Evolutionary conservation across 1,140 invertebrate species (phyloP), one percentile per base, ranked within the genome.

Genomic region (Drosophila arawakana): DNA sequence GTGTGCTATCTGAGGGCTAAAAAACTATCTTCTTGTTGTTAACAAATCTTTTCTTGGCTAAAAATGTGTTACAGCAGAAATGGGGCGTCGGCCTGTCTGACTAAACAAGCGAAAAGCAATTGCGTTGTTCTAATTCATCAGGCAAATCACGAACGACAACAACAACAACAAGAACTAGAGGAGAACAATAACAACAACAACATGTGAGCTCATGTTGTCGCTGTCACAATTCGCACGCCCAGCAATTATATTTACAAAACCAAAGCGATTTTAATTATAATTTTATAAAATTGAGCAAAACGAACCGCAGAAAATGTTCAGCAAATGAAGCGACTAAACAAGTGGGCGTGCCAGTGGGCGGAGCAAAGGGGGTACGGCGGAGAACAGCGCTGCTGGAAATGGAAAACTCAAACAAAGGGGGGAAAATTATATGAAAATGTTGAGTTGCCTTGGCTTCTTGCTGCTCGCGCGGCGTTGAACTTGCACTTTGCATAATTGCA

Each of bases 401-500:
- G n/a, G 30, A 43, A 34, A 55, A 11, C 25, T 67, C 7, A 47
- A 52, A 67, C 18, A 59, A 37, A 67, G 34, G 0, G 50, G 50
- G 13, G 30, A 52, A 50, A 67, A 54, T 41, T 25, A 7, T 57
- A 21, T 57, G 54, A 57, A 57, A 57, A 41, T 41, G 11, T 57
- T 11, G 18, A 11, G n/a, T 41, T 57, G 54, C 34, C 54, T 39
- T 41, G 37, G 50, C 50, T 35, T 50, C 9, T 10, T 11, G 11
- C n/a, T 34, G n/a, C 7, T 47, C 37, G 73, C 75, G 46, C 79
- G 67, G 58, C 83, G 80, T 80, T 86, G 83, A 86, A 86, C 83
- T 86, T 86, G 83, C 84, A 86, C 83, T 86, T 88, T 89, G 83
- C 83, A 89, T 88, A 86, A 86, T 86, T 88, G 82, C 79, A 78